A percentile compares a stretch with the other conserved stretches of the same genome.
Evolutionary conservation across 2,797 vertebrate genomes (phyloP).

Genomic region (Miichthys miiuy): DNA sequence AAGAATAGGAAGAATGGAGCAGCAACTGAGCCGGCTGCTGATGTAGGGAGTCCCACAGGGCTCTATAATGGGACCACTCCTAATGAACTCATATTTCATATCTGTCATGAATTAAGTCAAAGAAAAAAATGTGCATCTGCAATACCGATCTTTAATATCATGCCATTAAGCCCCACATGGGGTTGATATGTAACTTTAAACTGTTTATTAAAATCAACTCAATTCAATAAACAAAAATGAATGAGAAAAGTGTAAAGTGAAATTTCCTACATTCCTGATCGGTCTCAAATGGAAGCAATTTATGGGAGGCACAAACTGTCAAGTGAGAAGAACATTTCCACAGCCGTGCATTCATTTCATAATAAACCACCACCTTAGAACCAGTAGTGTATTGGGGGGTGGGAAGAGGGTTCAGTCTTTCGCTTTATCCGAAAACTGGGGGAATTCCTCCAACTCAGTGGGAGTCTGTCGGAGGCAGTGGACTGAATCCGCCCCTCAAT

Average conservation of each 20-base stretch:
- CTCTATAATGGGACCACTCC: conserved; percentile 71
- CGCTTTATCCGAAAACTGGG: conserved; percentile 70
- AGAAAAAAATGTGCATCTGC: conserved; percentile 58
- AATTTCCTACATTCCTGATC: conserved; percentile 42
- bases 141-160: conserved; percentile 51
- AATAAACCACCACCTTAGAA: conserved; percentile 51
- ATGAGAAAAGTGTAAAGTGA: conserved; percentile 65
- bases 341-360: conserved; percentile 49
- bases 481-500: conserved; percentile 81
- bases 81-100: conserved; percentile 82
- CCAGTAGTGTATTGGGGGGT: conserved; percentile 22
- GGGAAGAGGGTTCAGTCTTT: conserved; percentile 55
- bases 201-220: conserved; percentile 60
- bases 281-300: conserved; percentile 59
- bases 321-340: conserved; percentile 55
- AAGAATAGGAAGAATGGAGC: conserved; percentile 73
- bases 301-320: conserved; percentile 48
- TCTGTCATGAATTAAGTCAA: conserved; percentile 73
- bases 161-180: conserved; percentile 34
- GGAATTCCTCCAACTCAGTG: conserved; percentile 80
- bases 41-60: conserved; percentile 76
- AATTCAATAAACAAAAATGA: conserved; percentile 68
- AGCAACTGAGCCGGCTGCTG: conserved; percentile 55
- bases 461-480: conserved; percentile 80
- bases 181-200: conserved; percentile 64